These are phyloP conservation scores for Himalopsyche kuldschensis DNA, from an alignment of 2,888 invertebrate species.

Conservation along the genomic window DNA sequence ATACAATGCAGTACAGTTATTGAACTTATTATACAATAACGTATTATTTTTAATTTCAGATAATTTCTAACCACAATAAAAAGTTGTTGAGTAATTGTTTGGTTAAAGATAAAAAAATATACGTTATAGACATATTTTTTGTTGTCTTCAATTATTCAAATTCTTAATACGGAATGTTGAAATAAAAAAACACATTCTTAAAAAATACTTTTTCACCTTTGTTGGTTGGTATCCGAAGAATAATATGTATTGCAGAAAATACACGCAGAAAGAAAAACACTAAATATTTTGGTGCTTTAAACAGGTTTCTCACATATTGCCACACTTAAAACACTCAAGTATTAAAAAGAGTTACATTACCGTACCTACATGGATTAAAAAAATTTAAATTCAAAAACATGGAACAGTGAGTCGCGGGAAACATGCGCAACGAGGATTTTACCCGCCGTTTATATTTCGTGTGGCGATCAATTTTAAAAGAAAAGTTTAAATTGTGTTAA, in stretches of 20 bases:
- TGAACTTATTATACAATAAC: no score
- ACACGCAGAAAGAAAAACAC: not conserved
- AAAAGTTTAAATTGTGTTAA: not conserved
- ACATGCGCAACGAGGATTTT: not conserved
- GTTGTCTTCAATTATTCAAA: no score
- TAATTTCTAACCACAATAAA: no score
- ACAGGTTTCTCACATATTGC: not conserved
- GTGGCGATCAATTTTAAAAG: not conserved
- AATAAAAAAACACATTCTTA: not conserved
- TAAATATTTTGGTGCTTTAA: not conserved
- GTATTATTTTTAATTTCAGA: no score
- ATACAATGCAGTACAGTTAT: no score
- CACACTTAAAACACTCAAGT: not conserved
- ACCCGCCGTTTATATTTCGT: not conserved
- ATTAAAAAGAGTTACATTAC: not conserved
- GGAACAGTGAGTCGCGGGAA: not conserved
- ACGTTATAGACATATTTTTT: no score
- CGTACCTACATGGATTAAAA: not conserved
- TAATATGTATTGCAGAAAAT: not conserved
- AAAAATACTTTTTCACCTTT: not conserved
- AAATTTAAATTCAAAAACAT: not conserved
- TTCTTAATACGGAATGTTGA: no score
- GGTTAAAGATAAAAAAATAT: no score
- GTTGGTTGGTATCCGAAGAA: not conserved
- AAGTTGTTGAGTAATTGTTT: no score